phyloP scores from a whole-genome alignment of 2,888 invertebrate species.

The Cephus rjabovi region DNA sequence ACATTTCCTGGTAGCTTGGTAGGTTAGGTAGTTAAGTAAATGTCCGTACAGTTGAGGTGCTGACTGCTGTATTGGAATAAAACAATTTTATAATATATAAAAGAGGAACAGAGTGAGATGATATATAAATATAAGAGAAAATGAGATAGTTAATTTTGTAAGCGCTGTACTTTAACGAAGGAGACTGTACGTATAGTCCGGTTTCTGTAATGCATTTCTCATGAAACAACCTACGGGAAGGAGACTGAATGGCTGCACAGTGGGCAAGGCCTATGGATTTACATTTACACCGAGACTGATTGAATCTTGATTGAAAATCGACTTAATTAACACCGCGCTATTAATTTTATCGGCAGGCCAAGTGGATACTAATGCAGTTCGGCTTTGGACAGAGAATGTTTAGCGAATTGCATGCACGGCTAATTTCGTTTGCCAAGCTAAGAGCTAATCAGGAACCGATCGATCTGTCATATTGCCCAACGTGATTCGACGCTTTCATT shows the following conservation, averaged over 20 bases:
- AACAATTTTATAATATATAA: neutral
- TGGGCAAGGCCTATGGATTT: conserved; percentile 41
- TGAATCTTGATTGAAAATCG: conserved; percentile 62
- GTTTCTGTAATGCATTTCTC: neutral
- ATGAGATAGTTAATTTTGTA: neutral
- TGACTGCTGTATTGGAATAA: neutral
- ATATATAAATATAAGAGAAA: neutral
- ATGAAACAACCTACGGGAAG: conserved; percentile 1
- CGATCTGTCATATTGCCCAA: neutral
- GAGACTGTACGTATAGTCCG: neutral
- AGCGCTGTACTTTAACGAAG: neutral
- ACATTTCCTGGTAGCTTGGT: neutral
- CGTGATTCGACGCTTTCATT: neutral
- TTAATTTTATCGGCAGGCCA: conserved; percentile 52
- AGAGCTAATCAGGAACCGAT: conserved; percentile 25
- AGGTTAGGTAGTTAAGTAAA: neutral
- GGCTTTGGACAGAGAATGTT: neutral
- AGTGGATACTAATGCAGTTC: conserved; percentile 16
- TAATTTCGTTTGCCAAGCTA: conserved; percentile 31
- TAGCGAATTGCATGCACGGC: conserved; percentile 26
- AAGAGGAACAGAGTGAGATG: neutral
- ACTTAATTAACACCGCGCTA: conserved; percentile 55
- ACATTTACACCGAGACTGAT: conserved; percentile 61
- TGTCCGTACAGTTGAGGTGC: neutral
- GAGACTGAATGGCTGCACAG: conserved; percentile 5